Evolutionary conservation across 1,140 invertebrate species (phyloP).

Genomic region (Hycleus phaleratus): DNA sequence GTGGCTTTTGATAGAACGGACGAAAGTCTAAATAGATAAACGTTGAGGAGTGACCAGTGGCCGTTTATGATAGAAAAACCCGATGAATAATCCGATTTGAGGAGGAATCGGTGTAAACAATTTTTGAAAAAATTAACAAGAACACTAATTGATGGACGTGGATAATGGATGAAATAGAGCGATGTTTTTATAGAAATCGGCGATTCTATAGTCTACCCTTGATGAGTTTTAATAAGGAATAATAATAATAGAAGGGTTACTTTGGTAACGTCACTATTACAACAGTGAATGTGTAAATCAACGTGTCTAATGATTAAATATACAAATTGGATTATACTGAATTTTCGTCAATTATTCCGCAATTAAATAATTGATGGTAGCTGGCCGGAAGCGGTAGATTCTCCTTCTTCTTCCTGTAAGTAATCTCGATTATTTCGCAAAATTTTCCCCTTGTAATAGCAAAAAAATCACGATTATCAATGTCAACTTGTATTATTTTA

Average conservation of each 20-base stretch:
- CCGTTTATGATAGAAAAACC: neutral
- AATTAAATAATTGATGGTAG: too few species aligned
- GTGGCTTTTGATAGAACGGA: neutral
- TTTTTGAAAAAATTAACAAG: neutral
- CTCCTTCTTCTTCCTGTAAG: too few species aligned
- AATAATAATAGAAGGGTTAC: constrained; percentile 1
- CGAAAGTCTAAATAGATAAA: neutral
- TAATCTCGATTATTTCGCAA: too few species aligned
- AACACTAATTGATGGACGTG: neutral
- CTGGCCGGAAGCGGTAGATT: too few species aligned
- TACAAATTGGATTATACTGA: too few species aligned
- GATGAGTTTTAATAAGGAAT: neutral
- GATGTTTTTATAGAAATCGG: too few species aligned
- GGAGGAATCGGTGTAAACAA: neutral
- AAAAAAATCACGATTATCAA: too few species aligned
- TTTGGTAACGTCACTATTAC: constrained; percentile 13
- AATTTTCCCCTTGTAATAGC: too few species aligned
- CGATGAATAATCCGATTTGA: neutral
- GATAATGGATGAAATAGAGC: too few species aligned
- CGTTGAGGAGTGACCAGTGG: neutral
- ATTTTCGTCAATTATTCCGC: too few species aligned
- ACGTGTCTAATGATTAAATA: constrained; percentile 1
- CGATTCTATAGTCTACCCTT: too few species aligned
- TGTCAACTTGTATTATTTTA: too few species aligned
- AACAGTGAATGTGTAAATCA: constrained; percentile 16